A percentile compares a stretch with the other conserved stretches of the same genome.
Conservation (phyloP, 2,888 invertebrate genomes). For the Julus scandinavius region DNA sequence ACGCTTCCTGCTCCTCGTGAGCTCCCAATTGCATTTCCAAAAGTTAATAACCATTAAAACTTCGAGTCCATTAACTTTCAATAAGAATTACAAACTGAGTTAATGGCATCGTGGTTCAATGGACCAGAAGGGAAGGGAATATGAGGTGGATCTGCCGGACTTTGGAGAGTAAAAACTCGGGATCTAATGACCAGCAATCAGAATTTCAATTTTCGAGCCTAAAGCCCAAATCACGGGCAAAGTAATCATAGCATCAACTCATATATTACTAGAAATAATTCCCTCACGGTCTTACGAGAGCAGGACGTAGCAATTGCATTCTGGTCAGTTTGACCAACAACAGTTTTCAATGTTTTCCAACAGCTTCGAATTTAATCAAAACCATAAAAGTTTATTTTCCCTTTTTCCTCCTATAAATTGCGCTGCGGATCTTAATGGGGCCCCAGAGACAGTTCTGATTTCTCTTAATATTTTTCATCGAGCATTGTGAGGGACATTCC, state of each 20-base stretch:
- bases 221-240: neutral
- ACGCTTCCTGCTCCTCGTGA: neutral
- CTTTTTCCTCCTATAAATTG: neutral
- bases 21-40: slow-evolving; percentile 30
- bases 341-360: neutral
- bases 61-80: slow-evolving; percentile 43
- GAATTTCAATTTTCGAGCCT: neutral
- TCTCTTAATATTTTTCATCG: neutral
- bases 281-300: no score
- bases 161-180: neutral
- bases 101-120: slow-evolving; percentile 29
- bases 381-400: slow-evolving; percentile 1
- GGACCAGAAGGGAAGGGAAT: neutral
- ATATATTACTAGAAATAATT: neutral
- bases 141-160: neutral
- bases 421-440: neutral
- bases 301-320: neutral
- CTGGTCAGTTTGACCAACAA: neutral
- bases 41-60: slow-evolving; percentile 47
- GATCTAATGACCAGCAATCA: slow-evolving; percentile 1
- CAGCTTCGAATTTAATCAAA: neutral
- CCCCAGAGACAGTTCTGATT: neutral
- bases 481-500: neutral
- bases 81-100: slow-evolving; percentile 40
- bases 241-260: neutral